phyloP scores from a whole-genome alignment of 2,888 invertebrate genomes.

The Brachycybe producta region DNA sequence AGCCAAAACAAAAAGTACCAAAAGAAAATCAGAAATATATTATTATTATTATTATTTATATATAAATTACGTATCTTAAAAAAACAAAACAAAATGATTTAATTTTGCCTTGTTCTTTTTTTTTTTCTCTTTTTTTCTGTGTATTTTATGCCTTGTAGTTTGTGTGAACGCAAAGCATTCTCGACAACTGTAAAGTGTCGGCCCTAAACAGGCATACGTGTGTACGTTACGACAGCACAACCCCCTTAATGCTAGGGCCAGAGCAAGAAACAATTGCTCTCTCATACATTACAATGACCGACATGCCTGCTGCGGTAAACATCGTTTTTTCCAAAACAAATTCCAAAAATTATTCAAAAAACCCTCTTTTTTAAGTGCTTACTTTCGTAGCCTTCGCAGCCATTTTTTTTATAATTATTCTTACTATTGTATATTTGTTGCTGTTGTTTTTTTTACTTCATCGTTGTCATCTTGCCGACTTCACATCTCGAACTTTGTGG shows the following conservation, averaged over 20 bases:
- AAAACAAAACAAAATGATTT: conserved; percentile 16
- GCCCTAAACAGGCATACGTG: conserved; percentile 19
- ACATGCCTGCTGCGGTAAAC: conserved; percentile 20
- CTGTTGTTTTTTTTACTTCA: too few relatives aligned
- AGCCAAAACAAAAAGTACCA: too few relatives aligned
- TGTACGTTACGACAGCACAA: too few relatives aligned
- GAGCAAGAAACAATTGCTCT: conserved; percentile 19
- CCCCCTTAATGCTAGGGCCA: conserved; percentile 20
- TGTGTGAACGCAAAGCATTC: conserved; percentile 20
- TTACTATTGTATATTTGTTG: too few relatives aligned
- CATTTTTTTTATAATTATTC: neutral
- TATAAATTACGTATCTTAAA: too few relatives aligned
- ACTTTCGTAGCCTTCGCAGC: conserved; percentile 6
- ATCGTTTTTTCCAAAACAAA: too few relatives aligned
- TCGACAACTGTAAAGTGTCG: conserved; percentile 16
- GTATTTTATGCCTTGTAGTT: conserved; percentile 23
- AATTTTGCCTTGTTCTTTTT: conserved; percentile 20
- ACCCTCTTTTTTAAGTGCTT: conserved; percentile 5
- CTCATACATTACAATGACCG: conserved; percentile 20
- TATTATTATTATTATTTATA: too few relatives aligned
- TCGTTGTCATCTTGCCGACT: too few relatives aligned
- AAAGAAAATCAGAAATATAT: too few relatives aligned
- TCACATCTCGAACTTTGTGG: too few relatives aligned
- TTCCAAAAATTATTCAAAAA: conserved; percentile 16
- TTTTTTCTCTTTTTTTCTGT: conserved; percentile 22